Evolutionary conservation across 1,140 invertebrate species (phyloP), one percentile per base, ranked within the genome.

Genomic region (Drosophila parvula): DNA sequence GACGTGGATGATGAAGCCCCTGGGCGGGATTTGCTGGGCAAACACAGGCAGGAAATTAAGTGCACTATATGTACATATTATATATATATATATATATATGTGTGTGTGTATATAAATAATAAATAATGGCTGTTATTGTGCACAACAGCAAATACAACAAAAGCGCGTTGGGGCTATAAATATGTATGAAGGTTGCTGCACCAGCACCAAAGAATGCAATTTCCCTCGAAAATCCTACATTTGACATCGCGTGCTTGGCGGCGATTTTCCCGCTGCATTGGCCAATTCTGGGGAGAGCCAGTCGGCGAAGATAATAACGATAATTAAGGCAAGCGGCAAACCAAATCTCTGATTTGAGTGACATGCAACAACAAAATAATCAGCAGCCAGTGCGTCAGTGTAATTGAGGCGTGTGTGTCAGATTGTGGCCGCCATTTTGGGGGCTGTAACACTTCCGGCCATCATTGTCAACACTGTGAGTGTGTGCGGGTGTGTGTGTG

Each of bases 301-400:
- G 51, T 55, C 51, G 51, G 65, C 44, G 60, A 78, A 78, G 69
- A 82, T 83, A 86, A 86, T 86, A 83, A 88, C 69, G 67, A 88
- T 89, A 88, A 88, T 88, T 88, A 88, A 88, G 73, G 50, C 83
- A 86, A 88, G 77, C 84, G 79, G 80, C 84, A 83, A 88, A 83
- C 71, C 83, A 85, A 85, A 85, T 79, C 83, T 88, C 83, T 79
- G 77, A 77, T 79, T 62, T 74, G 61, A 83, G 79, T 83, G 83
- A 82, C 82, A 85, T 86, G 82, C 82, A 88, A 88, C 83, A 88
- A 84, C 81, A 80, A 84, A 61, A 77, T 64, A 77, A 83, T 60
- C 30, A 69, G 48, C 65, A 71, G 28, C 3, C 32, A 58, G 65
- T 71, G 68, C 68, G 68, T 71, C 34, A 44, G 14, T 10, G 14